A percentile compares a stretch with the other conserved stretches of the same genome.
phyloP scores from a whole-genome alignment of 2,888 invertebrate species.

The Malachius bipustulatus region DNA sequence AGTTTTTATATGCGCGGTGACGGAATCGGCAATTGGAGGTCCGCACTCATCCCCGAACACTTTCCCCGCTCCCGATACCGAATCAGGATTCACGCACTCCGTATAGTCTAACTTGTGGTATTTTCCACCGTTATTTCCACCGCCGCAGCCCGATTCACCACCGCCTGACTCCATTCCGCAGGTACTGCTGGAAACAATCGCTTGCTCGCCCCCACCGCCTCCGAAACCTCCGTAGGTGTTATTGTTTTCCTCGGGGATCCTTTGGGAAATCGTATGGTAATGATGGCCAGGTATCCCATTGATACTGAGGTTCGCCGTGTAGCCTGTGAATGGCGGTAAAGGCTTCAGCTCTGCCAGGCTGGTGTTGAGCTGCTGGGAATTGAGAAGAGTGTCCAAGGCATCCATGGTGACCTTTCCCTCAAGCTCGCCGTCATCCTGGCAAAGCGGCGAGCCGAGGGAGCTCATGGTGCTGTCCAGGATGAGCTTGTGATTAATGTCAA shows the following conservation, averaged over 20 bases:
- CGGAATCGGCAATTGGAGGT: constrained; percentile 38
- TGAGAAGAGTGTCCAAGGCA: constrained; percentile 55
- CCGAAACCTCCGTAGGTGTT: constrained; percentile 43
- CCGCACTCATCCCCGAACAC: constrained; percentile 44
- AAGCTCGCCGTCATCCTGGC: constrained; percentile 38
- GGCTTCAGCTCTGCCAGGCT: constrained; percentile 74
- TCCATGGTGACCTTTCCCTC: constrained; percentile 43
- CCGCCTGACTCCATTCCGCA: constrained; percentile 47
- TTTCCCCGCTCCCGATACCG: constrained; percentile 44
- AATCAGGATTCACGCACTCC: constrained; percentile 41
- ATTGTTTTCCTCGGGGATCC: constrained; percentile 62
- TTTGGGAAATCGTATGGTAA: constrained; percentile 72
- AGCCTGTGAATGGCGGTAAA: constrained; percentile 75
- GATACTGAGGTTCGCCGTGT: constrained; percentile 75
- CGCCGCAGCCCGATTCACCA: constrained; percentile 40
- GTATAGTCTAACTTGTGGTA: constrained; percentile 39
- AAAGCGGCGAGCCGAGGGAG: constrained; percentile 38
- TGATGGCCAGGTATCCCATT: constrained; percentile 82
- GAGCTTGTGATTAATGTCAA: constrained; percentile 43
- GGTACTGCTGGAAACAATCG: constrained; percentile 63
- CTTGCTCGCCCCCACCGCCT: constrained; percentile 59
- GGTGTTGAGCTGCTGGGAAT: constrained; percentile 44
- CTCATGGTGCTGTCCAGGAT: constrained; percentile 45
- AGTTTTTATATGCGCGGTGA: constrained; percentile 41
- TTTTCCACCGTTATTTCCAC: constrained; percentile 39